Conservation (phyloP, 1,140 invertebrate species). For the Scaptodrosophila lebanonensis region DNA sequence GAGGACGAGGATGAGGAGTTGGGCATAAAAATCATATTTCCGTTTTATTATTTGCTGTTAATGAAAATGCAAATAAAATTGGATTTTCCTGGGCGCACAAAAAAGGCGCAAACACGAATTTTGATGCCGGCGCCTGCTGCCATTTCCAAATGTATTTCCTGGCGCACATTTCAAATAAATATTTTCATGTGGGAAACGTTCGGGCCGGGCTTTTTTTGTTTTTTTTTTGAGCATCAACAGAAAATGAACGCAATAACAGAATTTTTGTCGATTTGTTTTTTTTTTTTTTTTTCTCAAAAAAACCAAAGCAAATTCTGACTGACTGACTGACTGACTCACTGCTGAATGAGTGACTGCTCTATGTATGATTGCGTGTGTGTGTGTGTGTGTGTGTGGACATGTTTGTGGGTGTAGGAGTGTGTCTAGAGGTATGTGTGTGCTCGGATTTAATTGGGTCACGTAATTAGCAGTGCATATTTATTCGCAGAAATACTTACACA, state of each 20-base stretch:
- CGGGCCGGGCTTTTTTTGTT: constrained; percentile 45
- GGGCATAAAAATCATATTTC: constrained; percentile 73
- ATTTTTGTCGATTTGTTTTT: too few species aligned
- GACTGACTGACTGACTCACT: too few species aligned
- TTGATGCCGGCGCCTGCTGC: constrained; percentile 28
- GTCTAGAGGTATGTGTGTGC: constrained; percentile 37
- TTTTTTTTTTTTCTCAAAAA: too few species aligned
- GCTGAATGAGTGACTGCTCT: too few species aligned
- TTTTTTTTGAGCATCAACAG: too few species aligned
- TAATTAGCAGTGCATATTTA: constrained; percentile 63
- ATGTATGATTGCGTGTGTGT: constrained; percentile 6
- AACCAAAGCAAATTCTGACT: too few species aligned
- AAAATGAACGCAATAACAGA: too few species aligned
- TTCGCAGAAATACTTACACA: constrained; percentile 5
- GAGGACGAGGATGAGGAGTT: too few species aligned
- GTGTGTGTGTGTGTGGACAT: constrained; percentile 6
- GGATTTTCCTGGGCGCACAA: constrained; percentile 65
- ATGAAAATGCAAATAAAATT: constrained; percentile 74
- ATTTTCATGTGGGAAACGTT: too few species aligned
- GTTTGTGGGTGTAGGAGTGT: too few species aligned
- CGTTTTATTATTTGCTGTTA: constrained; percentile 74
- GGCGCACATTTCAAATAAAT: constrained; percentile 67
- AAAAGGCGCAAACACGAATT: constrained; percentile 61
- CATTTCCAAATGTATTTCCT: constrained; percentile 61
- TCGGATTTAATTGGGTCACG: constrained; percentile 72